Base-by-base conservation (phyloP, 2,888 invertebrate species). In the Drosophila vallismaia region DNA sequence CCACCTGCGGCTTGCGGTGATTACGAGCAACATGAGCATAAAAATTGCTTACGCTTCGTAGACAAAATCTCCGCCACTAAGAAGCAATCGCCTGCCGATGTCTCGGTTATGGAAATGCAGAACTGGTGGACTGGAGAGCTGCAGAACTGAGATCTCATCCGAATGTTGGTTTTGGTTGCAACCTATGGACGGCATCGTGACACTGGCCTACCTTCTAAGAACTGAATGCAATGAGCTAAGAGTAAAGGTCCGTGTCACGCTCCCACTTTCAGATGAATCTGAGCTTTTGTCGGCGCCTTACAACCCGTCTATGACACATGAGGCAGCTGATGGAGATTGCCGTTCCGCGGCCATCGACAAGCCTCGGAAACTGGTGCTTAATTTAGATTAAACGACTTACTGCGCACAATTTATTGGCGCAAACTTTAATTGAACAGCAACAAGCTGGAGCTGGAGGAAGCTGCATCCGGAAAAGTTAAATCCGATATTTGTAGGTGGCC, bases 1-100 rank as follows among this genome's bases (percentile, higher is more conserved):
- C 90, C 90, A 88, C 89, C 89, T 90, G 90, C 89, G 90, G 89
- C 89, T 88, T 79, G 82, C 87, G 79, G 89, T 90, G 90, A 89
- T 89, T 89, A 83, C 89, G 77, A 80, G 79, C 85, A 88, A 89
- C 88, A 89, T 84, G 84, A 77, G 77, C 84, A 88, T 75, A 77
- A 77, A 80, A 78, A 81, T 88, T 85, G 80, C 85, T 82, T 82
- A 87, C 71, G 79, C 71, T 75, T 64, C 69, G 70, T 69, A 76
- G 84, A 73, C 81, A 69, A 75, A 63, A 46, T 53, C 45, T 58
- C 29, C 2, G 53, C 26, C 69, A 82, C 86, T 77, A 86, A 87
- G 76, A 85, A 79, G 79, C 74, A 50, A 44, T 70, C 80, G 86
- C 82, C 84, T 71, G 82, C 63, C 83, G 60, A 73, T 70, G 63